A percentile compares a stretch with the other conserved stretches of the same genome.
phyloP scores from a whole-genome alignment of 2,888 invertebrate species.

The Lepidonotus clava region DNA sequence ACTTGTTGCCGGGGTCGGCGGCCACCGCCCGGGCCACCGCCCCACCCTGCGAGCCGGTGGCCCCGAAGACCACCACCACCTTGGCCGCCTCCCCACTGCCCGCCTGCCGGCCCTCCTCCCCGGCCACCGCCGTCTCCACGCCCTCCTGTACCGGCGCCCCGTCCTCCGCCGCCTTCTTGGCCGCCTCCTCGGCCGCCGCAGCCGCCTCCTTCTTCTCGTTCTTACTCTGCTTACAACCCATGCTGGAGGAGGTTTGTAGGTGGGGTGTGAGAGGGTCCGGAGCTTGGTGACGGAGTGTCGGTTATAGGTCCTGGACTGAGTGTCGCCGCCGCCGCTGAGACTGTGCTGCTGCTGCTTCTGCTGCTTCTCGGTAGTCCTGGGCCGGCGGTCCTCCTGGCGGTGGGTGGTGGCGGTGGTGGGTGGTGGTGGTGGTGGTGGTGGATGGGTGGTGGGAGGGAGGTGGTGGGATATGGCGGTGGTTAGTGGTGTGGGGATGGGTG shows the following conservation, averaged over 20 bases:
- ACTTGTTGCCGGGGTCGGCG: conserved; percentile 65
- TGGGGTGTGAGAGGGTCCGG: background rate
- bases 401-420: background rate
- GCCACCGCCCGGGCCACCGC: conserved; percentile 72
- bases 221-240: conserved; percentile 60
- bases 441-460: too few species aligned
- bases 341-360: background rate
- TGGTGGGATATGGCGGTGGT: too few species aligned
- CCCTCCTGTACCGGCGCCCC: background rate
- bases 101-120: background rate
- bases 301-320: too few species aligned
- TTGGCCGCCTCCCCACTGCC: conserved; percentile 34
- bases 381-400: background rate
- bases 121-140: background rate
- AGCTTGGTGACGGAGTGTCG: too few species aligned
- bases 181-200: background rate
- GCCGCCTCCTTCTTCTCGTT: conserved; percentile 47
- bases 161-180: background rate
- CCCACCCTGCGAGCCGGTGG: conserved; percentile 75
- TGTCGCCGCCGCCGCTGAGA: too few species aligned
- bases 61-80: conserved; percentile 74
- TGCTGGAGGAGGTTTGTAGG: background rate
- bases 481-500: too few species aligned
- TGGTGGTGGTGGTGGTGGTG: background rate
- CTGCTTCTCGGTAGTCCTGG: background rate